Conservation (phyloP, 2,797 vertebrate species). For the Clamator glandarius region DNA sequence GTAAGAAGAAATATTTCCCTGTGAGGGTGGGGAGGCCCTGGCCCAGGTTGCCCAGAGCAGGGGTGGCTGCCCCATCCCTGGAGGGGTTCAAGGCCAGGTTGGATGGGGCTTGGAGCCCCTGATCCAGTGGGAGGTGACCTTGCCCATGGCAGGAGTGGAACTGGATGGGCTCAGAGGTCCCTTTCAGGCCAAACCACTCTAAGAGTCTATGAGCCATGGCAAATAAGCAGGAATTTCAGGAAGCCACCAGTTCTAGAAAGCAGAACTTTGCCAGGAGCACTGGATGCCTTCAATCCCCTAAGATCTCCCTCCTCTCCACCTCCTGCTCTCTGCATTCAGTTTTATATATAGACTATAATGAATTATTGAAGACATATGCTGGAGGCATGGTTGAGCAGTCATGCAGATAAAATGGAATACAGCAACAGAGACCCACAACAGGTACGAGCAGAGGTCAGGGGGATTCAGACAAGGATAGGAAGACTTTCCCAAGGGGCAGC, state of each 20-base stretch:
- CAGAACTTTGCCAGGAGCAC: background rate
- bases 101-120: too few species aligned
- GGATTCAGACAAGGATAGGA: background rate
- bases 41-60: too few species aligned
- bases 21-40: too few species aligned
- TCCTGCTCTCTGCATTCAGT: background rate
- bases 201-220: background rate
- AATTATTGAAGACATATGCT: slow-evolving; percentile 18
- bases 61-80: too few species aligned
- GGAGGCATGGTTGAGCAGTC: background rate
- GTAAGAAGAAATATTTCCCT: too few species aligned
- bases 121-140: too few species aligned
- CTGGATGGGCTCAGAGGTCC: too few species aligned
- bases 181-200: too few species aligned
- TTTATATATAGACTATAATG: background rate
- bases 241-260: background rate
- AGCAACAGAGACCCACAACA: background rate
- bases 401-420: background rate
- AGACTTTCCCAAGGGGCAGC: background rate
- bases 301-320: background rate
- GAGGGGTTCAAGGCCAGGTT: too few species aligned
- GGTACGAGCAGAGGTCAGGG: background rate
- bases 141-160: too few species aligned
- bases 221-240: background rate
- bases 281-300: background rate